phyloP scores from a whole-genome alignment of 1,140 invertebrate genomes.

The Ptiloglossa arizonensis region DNA sequence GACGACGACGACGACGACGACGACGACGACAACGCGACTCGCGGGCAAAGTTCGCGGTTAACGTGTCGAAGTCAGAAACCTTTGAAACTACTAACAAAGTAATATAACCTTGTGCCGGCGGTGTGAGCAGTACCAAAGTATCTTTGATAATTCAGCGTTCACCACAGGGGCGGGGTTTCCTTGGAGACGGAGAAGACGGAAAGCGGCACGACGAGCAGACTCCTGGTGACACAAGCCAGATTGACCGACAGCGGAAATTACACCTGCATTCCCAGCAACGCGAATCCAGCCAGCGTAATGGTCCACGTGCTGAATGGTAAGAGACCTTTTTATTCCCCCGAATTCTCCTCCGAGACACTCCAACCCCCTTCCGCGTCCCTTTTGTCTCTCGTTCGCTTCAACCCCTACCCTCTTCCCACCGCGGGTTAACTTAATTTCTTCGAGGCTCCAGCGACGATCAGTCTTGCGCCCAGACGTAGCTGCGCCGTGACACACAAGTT shows the following conservation, averaged over 20 bases:
- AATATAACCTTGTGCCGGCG: conserved; percentile 23
- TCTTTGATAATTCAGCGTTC: conserved; percentile 80
- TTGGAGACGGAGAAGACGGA: conserved; percentile 95
- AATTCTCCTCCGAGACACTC: conserved; percentile 16
- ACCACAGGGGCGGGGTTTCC: conserved; percentile 88
- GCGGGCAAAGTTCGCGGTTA: not conserved
- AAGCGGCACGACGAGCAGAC: conserved; percentile 92
- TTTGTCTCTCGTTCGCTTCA: too few species aligned
- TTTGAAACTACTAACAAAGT: conserved; percentile 46
- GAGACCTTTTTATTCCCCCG: conserved; percentile 63
- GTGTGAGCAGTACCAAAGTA: conserved; percentile 67
- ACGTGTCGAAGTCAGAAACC: conserved; percentile 15
- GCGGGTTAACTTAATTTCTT: conserved; percentile 49
- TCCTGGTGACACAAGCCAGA: conserved; percentile 93
- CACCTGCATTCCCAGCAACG: conserved; percentile 93
- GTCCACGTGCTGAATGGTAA: conserved; percentile 96
- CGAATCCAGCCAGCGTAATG: conserved; percentile 91
- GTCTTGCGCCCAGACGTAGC: conserved; percentile 49
- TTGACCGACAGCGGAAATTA: conserved; percentile 94
- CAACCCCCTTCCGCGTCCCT: too few species aligned
- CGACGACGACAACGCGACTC: not conserved
- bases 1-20: too few species aligned
- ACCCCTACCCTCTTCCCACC: not conserved
- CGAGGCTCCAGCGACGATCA: conserved; percentile 26
- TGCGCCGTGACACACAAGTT: conserved; percentile 45